A percentile compares a stretch with the other conserved stretches of the same genome.
phyloP scores from a whole-genome alignment of 2,113 vertebrate species.

The Sebastes schlegelii region DNA sequence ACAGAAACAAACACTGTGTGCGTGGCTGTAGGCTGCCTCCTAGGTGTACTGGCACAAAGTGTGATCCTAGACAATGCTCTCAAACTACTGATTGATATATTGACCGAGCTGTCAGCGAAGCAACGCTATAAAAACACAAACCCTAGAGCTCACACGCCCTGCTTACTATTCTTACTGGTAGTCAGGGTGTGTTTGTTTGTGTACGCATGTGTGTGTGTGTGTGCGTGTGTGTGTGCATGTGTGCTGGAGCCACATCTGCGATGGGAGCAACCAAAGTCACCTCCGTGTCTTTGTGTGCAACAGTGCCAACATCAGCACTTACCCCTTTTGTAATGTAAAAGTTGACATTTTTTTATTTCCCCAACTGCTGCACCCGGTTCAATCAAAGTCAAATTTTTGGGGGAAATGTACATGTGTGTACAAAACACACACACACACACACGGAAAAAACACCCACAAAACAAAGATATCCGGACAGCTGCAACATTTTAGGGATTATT shows the following conservation, averaged over 20 bases:
- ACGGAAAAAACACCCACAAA: not conserved
- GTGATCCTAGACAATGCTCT: conserved; percentile 17
- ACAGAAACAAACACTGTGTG: conserved; percentile 30
- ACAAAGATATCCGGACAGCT: conserved; percentile 24
- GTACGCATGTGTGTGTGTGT: not conserved
- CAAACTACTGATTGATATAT: conserved; percentile 7
- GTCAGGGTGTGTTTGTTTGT: not conserved
- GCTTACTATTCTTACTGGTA: conserved; percentile 2
- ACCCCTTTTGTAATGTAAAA: not conserved
- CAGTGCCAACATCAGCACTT: conserved; percentile 34
- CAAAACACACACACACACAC: not conserved
- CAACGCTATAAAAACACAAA: conserved; percentile 34
- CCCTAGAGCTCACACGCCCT: conserved; percentile 7
- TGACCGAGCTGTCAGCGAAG: conserved; percentile 30
- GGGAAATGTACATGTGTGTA: not conserved
- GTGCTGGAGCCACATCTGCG: conserved; percentile 18
- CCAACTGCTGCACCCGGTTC: not conserved
- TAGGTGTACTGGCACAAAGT: conserved; percentile 16
- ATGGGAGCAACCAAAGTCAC: conserved; percentile 26
- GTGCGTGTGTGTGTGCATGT: not conserved
- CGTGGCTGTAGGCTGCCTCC: conserved; percentile 1
- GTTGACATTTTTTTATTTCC: conserved; percentile 21
- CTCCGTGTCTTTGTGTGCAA: conserved; percentile 12
- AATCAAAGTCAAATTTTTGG: not conserved
- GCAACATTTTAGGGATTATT: conserved; percentile 13